Evolutionary conservation across 2,888 invertebrate species (phyloP).

Genomic region (Phania funesta): DNA sequence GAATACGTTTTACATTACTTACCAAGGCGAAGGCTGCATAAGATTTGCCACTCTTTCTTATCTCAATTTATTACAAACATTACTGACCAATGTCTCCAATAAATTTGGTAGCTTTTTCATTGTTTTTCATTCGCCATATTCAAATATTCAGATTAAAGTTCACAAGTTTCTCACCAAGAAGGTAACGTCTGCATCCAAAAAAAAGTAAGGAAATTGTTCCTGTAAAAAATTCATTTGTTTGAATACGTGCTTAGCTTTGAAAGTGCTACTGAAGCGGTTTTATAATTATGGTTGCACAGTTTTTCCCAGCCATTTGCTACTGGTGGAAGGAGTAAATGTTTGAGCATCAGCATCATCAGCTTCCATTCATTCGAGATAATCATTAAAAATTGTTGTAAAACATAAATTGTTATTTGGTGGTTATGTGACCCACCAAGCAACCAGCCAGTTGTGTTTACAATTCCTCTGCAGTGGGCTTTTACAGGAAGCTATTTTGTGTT

Average conservation of each 20-base stretch:
- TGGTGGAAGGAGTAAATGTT: background rate
- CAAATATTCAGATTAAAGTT: slow-evolving; percentile 8
- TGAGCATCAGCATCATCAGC: background rate
- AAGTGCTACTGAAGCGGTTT: background rate
- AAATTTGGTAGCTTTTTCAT: too few species aligned
- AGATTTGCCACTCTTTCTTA: too few species aligned
- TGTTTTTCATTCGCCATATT: background rate
- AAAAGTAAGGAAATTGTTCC: background rate
- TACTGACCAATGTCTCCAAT: too few species aligned
- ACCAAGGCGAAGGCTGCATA: too few species aligned
- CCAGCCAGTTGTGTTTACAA: background rate
- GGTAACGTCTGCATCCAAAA: background rate
- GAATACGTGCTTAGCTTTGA: slow-evolving; percentile 27
- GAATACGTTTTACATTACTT: too few species aligned
- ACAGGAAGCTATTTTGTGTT: background rate
- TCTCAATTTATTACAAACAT: too few species aligned
- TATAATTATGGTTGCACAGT: background rate
- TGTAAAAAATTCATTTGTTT: slow-evolving; percentile 19
- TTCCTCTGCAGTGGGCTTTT: slow-evolving; percentile 16
- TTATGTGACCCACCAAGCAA: background rate
- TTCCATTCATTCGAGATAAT: background rate
- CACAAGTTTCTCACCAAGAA: background rate
- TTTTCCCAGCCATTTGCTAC: background rate
- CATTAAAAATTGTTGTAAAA: slow-evolving; percentile 37
- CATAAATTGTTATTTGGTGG: slow-evolving; percentile 15